Conservation (phyloP, 2,888 invertebrate genomes). For the Caenorhabditis uteleia region DNA sequence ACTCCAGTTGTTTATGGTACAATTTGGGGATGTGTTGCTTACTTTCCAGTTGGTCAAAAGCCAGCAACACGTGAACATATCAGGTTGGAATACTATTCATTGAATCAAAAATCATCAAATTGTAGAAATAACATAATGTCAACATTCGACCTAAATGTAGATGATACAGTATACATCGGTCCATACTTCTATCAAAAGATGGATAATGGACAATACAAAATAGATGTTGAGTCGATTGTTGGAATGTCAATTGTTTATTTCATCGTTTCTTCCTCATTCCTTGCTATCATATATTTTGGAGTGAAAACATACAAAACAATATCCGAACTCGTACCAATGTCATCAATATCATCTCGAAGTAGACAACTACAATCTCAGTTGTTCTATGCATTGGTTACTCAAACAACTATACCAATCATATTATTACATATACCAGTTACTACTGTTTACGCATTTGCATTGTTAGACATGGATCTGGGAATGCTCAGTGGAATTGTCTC, state of each 20-base stretch:
- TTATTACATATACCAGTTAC: not conserved
- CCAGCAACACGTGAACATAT: too few relatives aligned
- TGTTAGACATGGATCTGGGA: not conserved
- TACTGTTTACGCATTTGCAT: not conserved
- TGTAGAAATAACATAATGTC: too few relatives aligned
- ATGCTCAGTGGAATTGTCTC: not conserved
- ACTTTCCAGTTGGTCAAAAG: too few relatives aligned
- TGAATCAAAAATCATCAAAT: too few relatives aligned
- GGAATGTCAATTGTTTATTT: too few relatives aligned
- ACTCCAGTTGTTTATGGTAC: conserved; percentile 4
- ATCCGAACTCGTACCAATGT: conserved; percentile 4
- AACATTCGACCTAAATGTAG: conserved; percentile 11
- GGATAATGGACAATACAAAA: not conserved
- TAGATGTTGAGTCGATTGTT: too few relatives aligned
- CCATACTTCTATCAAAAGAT: conserved; percentile 23
- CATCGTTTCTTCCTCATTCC: conserved; percentile 15
- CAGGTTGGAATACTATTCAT: too few relatives aligned
- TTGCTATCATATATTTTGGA: conserved; percentile 17
- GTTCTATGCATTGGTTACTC: not conserved
- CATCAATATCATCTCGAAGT: too few relatives aligned
- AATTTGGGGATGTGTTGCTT: too few relatives aligned
- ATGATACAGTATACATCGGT: conserved; percentile 15
- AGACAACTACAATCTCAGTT: conserved; percentile 1
- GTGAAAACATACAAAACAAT: conserved; percentile 17
- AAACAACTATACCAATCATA: not conserved